These are phyloP conservation scores for Semaprochilodus insignis DNA, from an alignment of 2,797 vertebrate genomes.

Conservation along the genomic window DNA sequence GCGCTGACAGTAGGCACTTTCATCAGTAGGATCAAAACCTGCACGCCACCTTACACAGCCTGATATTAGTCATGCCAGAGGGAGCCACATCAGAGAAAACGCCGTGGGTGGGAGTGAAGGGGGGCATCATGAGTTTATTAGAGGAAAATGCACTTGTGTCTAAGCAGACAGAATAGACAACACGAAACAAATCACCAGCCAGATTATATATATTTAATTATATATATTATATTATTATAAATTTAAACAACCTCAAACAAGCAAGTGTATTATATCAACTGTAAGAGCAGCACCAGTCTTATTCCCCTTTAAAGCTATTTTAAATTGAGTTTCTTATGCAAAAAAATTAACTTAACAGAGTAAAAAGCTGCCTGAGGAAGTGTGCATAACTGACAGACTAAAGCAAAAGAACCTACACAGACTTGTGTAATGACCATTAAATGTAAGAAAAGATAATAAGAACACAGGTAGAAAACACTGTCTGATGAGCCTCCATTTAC, in stretches of 20 bases:
- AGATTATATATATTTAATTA: neutral
- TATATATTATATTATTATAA: too few relatives aligned
- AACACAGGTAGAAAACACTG: neutral
- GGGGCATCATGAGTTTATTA: neutral
- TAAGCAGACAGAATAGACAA: neutral
- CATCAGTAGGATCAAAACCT: conserved; percentile 20
- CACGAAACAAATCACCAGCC: too few relatives aligned
- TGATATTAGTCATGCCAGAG: neutral
- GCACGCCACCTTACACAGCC: conserved; percentile 15
- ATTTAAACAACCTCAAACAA: neutral
- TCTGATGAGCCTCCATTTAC: neutral
- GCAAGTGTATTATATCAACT: neutral
- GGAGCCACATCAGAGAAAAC: neutral
- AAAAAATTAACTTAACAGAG: too few relatives aligned
- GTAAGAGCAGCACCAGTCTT: neutral
- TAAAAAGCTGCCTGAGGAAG: too few relatives aligned
- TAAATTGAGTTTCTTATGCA: neutral
- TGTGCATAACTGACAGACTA: neutral
- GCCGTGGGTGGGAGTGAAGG: neutral
- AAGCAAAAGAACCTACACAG: neutral
- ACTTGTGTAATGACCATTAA: neutral
- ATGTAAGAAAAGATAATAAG: neutral
- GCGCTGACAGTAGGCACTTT: conserved; percentile 2
- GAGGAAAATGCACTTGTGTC: neutral
- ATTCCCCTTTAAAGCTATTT: neutral